Percentiles rank a stretch among this genome's conserved stretches.
Evolutionary conservation across 2,888 invertebrate genomes (phyloP).

Genomic region (Drosophila macrospina): DNA sequence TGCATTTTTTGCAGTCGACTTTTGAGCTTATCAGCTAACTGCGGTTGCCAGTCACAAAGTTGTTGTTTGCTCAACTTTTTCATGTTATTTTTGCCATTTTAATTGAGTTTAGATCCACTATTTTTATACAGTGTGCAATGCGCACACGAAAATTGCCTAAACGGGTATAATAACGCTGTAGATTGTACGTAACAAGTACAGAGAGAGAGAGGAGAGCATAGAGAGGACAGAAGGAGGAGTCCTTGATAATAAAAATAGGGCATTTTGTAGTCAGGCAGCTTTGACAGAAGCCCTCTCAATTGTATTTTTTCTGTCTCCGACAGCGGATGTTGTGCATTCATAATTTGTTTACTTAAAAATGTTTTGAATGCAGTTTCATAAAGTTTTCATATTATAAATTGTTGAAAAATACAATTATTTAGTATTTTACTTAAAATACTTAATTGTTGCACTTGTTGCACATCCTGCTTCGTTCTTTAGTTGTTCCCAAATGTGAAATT

Average conservation of each 20-base stretch:
- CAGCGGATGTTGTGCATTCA: background rate
- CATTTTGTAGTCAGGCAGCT: background rate
- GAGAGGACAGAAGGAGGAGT: no score
- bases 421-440: background rate
- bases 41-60: slow-evolving; percentile 35
- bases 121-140: background rate
- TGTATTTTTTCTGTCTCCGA: background rate
- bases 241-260: background rate
- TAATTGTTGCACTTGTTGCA: no score
- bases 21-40: slow-evolving; percentile 55
- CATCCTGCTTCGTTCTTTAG: no score
- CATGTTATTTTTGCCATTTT: slow-evolving; percentile 44
- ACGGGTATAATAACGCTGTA: background rate
- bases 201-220: no score
- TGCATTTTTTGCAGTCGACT: slow-evolving; percentile 36
- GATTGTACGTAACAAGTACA: no score
- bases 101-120: slow-evolving; percentile 58
- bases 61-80: slow-evolving; percentile 28
- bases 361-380: background rate
- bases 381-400: no score
- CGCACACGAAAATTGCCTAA: background rate
- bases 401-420: no score
- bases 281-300: background rate
- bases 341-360: slow-evolving; percentile 14
- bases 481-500: background rate